Evolutionary conservation across 2,888 invertebrate genomes (phyloP).

Genomic region (Shargacucullia verbasci): DNA sequence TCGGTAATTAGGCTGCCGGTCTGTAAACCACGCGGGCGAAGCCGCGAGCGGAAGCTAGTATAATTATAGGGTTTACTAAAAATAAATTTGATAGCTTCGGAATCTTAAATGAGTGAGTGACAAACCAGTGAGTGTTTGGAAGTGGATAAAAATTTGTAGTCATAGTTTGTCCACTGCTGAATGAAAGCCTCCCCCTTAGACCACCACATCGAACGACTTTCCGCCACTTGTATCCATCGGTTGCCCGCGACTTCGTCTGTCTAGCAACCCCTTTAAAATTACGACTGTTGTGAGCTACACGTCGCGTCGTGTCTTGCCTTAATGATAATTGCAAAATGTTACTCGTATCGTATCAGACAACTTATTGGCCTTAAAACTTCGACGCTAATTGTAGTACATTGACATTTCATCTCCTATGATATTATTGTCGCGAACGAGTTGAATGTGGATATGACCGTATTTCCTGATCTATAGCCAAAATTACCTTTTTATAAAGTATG

Average conservation of each 20-base stretch:
- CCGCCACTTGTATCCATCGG: too few relatives aligned
- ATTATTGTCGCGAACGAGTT: constrained; percentile 27
- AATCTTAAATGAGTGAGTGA: too few relatives aligned
- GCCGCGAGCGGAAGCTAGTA: too few relatives aligned
- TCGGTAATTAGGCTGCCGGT: too few relatives aligned
- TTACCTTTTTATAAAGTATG: background rate
- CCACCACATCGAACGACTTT: too few relatives aligned
- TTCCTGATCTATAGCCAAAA: constrained; percentile 15
- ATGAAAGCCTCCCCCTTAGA: too few relatives aligned
- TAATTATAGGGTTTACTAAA: too few relatives aligned
- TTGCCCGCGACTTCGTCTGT: constrained; percentile 1
- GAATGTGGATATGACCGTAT: constrained; percentile 27
- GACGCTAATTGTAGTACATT: constrained; percentile 40
- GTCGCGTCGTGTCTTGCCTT: constrained; percentile 14
- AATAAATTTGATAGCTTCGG: too few relatives aligned
- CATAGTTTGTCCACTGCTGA: too few relatives aligned
- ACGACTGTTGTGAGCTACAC: constrained; percentile 15
- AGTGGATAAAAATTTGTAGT: too few relatives aligned
- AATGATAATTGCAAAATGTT: constrained; percentile 50
- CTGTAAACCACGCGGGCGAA: too few relatives aligned
- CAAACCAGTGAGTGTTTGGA: background rate
- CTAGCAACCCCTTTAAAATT: constrained; percentile 3
- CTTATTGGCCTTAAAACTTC: constrained; percentile 43
- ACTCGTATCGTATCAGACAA: constrained; percentile 41
- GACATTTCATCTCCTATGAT: constrained; percentile 31